These are phyloP conservation scores for Agrypnia vestita DNA, from an alignment of 1,140 invertebrate species.

Conservation along the genomic window DNA sequence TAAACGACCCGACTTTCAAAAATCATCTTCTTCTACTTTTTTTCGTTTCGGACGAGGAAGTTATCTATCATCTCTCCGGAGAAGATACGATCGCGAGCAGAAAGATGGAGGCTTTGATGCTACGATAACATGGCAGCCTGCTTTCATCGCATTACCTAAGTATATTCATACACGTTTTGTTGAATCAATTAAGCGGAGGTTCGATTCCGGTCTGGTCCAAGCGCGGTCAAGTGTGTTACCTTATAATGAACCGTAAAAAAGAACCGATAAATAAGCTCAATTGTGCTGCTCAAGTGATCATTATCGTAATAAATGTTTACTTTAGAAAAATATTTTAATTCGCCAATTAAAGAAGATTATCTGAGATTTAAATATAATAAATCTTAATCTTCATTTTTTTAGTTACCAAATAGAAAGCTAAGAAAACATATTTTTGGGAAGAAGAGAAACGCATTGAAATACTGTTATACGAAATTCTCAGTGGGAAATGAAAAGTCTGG, in stretches of 20 bases:
- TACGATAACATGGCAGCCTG: not conserved
- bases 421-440: too few species aligned
- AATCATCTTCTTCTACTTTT: constrained; percentile 27
- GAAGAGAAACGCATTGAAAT: too few species aligned
- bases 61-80: constrained; percentile 56
- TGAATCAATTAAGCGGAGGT: constrained; percentile 24
- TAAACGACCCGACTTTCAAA: not conserved
- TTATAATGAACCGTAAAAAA: constrained; percentile 12
- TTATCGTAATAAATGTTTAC: too few species aligned
- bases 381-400: too few species aligned
- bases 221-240: not conserved
- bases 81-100: constrained; percentile 52
- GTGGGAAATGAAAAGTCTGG: too few species aligned
- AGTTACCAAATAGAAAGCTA: too few species aligned
- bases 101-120: not conserved
- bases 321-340: too few species aligned
- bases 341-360: too few species aligned
- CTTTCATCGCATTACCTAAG: constrained; percentile 1
- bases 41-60: constrained; percentile 54
- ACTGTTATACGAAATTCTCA: too few species aligned
- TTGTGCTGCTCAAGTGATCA: not conserved
- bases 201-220: constrained; percentile 6
- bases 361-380: too few species aligned
- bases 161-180: not conserved
- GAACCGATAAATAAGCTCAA: not conserved